These are phyloP conservation scores for Bradynema listronoti DNA, from an alignment of 1,140 invertebrate genomes.

Conservation along the genomic window DNA sequence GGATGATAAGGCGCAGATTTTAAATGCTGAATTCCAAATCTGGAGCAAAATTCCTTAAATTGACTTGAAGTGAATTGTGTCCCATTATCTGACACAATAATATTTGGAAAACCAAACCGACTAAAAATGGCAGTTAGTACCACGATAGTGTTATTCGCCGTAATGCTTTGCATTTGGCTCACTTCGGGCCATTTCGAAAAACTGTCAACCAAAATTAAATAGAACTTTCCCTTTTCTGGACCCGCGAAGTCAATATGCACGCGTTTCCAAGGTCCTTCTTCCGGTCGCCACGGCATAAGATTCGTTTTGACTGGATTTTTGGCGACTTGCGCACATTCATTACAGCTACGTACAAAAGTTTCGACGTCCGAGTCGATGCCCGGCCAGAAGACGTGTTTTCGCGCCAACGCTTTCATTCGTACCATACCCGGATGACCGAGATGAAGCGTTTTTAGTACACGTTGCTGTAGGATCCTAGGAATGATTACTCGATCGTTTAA, in stretches of 20 bases:
- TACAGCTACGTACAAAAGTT: conserved; percentile 10
- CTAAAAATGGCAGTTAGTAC: too few relatives aligned
- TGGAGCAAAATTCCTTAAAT: too few relatives aligned
- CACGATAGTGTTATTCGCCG: too few relatives aligned
- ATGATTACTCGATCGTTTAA: not conserved
- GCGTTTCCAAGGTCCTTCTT: conserved; percentile 8
- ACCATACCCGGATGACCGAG: not conserved
- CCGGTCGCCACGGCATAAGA: conserved; percentile 9
- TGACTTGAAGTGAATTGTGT: too few relatives aligned
- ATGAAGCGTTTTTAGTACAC: conserved; percentile 7
- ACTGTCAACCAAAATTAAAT: too few relatives aligned
- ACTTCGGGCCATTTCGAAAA: too few relatives aligned
- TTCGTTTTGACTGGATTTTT: conserved; percentile 14
- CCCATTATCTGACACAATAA: too few relatives aligned
- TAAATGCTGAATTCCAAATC: too few relatives aligned
- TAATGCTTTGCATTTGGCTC: too few relatives aligned
- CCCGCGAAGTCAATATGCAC: conserved; percentile 16
- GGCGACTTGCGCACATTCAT: not conserved
- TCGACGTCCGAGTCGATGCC: conserved; percentile 16
- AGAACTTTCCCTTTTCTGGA: too few relatives aligned
- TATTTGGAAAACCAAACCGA: too few relatives aligned
- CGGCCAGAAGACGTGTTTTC: not conserved
- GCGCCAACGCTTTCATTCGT: not conserved
- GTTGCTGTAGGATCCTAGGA: not conserved
- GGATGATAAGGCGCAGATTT: too few relatives aligned